Conservation (phyloP, 2,888 invertebrate genomes). For the Julus scanicus region DNA sequence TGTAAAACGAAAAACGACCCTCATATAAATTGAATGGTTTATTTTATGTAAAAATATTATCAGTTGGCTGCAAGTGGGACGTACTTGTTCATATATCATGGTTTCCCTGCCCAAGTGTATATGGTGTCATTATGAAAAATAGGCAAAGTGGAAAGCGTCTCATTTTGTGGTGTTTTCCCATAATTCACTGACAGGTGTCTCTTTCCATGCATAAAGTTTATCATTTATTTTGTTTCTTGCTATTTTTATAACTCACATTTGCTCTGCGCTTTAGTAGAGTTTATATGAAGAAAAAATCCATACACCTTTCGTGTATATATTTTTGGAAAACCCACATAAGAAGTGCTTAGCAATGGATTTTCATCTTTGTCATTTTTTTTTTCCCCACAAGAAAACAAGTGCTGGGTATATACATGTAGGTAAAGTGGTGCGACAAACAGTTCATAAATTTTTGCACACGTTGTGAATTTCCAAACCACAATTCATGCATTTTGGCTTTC, state of each 20-base stretch:
- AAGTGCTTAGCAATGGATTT: conserved; percentile 23
- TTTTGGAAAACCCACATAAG: background rate
- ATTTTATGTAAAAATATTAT: conserved; percentile 8
- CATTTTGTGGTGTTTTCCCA: conserved; percentile 35
- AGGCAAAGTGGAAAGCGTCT: conserved; percentile 1
- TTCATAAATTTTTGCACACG: conserved; percentile 38
- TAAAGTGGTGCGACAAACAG: conserved; percentile 4
- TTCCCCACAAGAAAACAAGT: background rate
- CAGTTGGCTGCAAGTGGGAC: conserved; percentile 14
- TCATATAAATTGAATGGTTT: conserved; percentile 19
- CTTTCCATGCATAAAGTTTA: conserved; percentile 43
- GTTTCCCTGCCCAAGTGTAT: background rate
- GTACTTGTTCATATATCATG: background rate
- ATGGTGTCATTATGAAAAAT: conserved; percentile 35
- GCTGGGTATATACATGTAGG: background rate
- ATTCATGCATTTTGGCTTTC: background rate
- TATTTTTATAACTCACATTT: background rate
- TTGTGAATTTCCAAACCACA: background rate
- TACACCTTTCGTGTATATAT: background rate
- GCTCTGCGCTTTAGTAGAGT: background rate
- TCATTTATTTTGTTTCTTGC: background rate
- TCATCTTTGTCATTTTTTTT: background rate
- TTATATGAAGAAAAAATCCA: background rate
- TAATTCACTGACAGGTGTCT: conserved; percentile 39
- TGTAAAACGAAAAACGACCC: background rate